Evolutionary conservation across 2,113 vertebrate species (phyloP).

Genomic region (Leptocoma aspasia): DNA sequence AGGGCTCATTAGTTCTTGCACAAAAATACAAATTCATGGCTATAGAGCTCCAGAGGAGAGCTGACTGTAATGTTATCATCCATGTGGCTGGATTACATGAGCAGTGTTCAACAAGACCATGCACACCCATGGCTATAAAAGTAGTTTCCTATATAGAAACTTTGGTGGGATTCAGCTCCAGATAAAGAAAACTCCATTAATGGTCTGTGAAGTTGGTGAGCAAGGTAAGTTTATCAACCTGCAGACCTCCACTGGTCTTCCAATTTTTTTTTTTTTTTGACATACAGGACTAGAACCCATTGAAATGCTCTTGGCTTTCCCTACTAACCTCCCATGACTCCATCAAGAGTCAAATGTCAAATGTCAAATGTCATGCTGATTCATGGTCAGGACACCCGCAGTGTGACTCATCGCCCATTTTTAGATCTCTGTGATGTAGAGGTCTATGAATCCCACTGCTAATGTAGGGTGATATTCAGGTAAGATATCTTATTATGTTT

Average conservation of each 20-base stretch:
- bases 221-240: background rate
- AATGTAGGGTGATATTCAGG: background rate
- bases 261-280: background rate
- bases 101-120: background rate
- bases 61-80: background rate
- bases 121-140: background rate
- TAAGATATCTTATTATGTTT: background rate
- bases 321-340: background rate
- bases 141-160: background rate
- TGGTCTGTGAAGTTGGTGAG: background rate
- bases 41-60: background rate
- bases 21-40: background rate
- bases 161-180: background rate
- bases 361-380: too few relatives aligned
- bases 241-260: background rate
- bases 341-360: too few relatives aligned
- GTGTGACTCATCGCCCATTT: background rate
- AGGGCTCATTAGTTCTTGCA: background rate
- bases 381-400: background rate
- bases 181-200: background rate
- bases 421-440: background rate
- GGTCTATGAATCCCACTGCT: background rate
- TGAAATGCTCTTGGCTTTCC: background rate
- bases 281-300: background rate
- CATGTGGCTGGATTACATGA: background rate